Evolutionary conservation across 2,113 vertebrate species (phyloP).

Genomic region (Morphnarchus princeps): DNA sequence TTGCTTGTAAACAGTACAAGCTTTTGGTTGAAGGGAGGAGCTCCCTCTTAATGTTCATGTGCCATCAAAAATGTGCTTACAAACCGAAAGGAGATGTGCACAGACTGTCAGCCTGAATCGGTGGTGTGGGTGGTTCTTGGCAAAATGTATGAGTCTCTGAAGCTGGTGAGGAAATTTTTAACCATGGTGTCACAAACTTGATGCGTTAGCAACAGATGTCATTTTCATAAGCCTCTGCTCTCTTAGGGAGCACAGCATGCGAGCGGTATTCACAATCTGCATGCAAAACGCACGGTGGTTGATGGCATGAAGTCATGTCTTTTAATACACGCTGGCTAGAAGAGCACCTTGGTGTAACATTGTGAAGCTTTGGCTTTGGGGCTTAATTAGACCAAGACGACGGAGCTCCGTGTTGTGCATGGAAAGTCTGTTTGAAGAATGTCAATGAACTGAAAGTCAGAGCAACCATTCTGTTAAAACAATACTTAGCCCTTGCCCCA

Average conservation of each 20-base stretch:
- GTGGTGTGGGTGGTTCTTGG: conserved; percentile 62
- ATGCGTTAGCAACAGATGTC: conserved; percentile 53
- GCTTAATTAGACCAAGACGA: conserved; percentile 15
- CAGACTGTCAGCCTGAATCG: neutral
- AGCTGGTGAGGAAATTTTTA: conserved; percentile 38
- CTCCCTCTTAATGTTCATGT: neutral
- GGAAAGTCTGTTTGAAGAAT: conserved; percentile 37
- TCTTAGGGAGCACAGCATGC: conserved; percentile 3
- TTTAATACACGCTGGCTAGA: neutral
- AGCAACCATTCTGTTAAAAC: conserved; percentile 35
- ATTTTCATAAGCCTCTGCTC: conserved; percentile 33
- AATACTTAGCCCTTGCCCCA: conserved; percentile 29
- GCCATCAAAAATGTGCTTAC: conserved; percentile 32
- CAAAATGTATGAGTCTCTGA: neutral
- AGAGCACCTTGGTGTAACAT: conserved; percentile 46
- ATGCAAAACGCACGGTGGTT: neutral
- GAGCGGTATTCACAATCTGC: neutral
- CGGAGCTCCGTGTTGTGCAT: conserved; percentile 1
- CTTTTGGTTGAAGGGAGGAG: neutral
- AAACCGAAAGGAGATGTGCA: neutral
- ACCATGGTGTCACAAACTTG: conserved; percentile 40
- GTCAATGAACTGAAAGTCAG: conserved; percentile 43
- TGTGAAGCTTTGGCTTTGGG: conserved; percentile 21
- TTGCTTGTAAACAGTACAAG: neutral
- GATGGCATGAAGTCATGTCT: conserved; percentile 24